Percentiles rank a stretch among this genome's conserved stretches.
phyloP scores from a whole-genome alignment of 2,888 invertebrate genomes.

The Junonia oenone region DNA sequence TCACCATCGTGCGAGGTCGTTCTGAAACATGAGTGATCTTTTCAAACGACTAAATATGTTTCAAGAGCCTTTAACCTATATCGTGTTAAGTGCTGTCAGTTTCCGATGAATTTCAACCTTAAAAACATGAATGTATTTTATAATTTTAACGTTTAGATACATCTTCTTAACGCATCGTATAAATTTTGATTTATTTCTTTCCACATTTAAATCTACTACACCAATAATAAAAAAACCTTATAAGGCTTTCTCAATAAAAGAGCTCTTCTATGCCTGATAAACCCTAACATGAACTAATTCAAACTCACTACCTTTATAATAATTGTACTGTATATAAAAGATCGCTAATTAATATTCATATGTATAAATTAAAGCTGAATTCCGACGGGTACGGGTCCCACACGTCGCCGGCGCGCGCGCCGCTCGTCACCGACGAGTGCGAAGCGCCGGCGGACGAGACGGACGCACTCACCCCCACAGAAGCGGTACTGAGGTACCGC shows the following conservation, averaged over 20 bases:
- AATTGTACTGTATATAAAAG: no score
- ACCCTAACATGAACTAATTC: no score
- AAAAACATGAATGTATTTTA: background rate
- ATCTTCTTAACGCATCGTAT: no score
- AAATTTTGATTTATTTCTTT: no score
- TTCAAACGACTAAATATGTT: conserved; percentile 18
- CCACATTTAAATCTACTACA: no score
- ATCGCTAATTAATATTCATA: no score
- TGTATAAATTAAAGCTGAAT: conserved; percentile 82
- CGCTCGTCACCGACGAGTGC: conserved; percentile 87
- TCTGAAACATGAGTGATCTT: conserved; percentile 12
- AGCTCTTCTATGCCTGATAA: no score
- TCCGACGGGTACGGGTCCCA: conserved; percentile 92
- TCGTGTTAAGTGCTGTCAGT: conserved; percentile 7
- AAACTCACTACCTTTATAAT: no score
- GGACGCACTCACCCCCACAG: conserved; percentile 76
- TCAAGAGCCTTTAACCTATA: conserved; percentile 23
- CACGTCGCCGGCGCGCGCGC: conserved; percentile 90
- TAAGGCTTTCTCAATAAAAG: no score
- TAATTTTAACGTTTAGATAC: background rate
- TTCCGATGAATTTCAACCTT: background rate
- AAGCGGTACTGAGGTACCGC: conserved; percentile 59
- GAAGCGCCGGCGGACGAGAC: conserved; percentile 85
- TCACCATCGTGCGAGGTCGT: conserved; percentile 14
- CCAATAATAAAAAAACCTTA: no score